phyloP scores from a whole-genome alignment of 2,888 invertebrate species.

The Drosophila yooni region DNA sequence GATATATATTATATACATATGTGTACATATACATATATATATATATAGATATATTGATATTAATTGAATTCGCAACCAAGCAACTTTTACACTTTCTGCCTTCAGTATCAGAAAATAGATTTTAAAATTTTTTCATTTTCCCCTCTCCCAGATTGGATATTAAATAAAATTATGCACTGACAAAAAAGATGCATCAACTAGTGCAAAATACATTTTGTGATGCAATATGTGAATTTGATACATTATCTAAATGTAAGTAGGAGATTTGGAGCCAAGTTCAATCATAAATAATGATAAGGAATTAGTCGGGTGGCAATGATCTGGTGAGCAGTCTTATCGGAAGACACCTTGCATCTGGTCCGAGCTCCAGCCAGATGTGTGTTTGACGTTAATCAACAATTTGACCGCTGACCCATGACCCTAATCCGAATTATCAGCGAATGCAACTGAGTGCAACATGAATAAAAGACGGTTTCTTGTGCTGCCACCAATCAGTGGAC shows the following conservation, averaged over 20 bases:
- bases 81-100: not conserved
- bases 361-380: constrained; percentile 14
- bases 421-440: constrained; percentile 3
- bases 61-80: not conserved
- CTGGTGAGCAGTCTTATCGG: constrained; percentile 31
- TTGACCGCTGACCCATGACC: constrained; percentile 21
- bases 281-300: constrained; percentile 30
- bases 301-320: constrained; percentile 17
- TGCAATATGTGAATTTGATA: constrained; percentile 14
- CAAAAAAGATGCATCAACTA: not conserved
- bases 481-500: not conserved
- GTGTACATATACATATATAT: not conserved
- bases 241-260: constrained; percentile 4
- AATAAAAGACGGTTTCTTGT: constrained; percentile 22
- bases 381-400: constrained; percentile 18
- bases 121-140: not conserved
- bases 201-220: not conserved
- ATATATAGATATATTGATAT: not conserved
- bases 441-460: not conserved
- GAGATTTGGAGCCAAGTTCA: not conserved
- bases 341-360: constrained; percentile 22
- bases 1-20: not conserved
- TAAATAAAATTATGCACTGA: not conserved
- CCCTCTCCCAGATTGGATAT: not conserved
- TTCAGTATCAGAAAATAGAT: not conserved